Evolutionary conservation across 2,888 invertebrate species (phyloP), one percentile per base, ranked within the genome.

Genomic region (Aporophyla lueneburgensis): DNA sequence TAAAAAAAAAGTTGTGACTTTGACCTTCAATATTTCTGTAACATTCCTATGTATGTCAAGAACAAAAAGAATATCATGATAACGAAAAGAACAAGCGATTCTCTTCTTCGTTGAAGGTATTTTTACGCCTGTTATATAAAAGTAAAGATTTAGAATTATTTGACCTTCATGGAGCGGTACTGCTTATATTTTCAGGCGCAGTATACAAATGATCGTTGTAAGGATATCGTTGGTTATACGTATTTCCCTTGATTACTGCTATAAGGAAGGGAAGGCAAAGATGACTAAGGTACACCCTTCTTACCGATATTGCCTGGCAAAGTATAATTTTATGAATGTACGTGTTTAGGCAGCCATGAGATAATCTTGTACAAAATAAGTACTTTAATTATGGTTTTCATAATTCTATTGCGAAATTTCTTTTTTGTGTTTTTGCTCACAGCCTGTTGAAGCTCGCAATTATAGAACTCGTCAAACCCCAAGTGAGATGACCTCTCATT

Each of bases 61-160:
- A 9, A 58, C 7, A 27, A 19, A 58, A 58, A 27, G 16, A 58
- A 58, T 3, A 54, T 1, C 16, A 58, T 27, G 27, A 27, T 58
- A 58, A 27, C 4, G 9, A 27, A 27, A 59, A 59, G 4, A 59
- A 59, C 19, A 33, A 33, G 33, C 10, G 33, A 21, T 21, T 33
- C 33, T 10, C 19, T 33, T 21, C 21, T 21, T 33, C 33, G 9
- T 27, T 27, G 19, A 58, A 16, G 27, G 27, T 27, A 27, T 58
- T 58, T 58, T 58, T 24, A 58, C 27, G 9, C 7, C 58, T 7
- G 58, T 58, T 58, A 87, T 54, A 9, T n/a, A 10, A 89, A 89
- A 91, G 91, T 91, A 58, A 89, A 86, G 87, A 87, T 90, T 91
- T 89, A 87, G 82, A 86, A 88, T 86, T 87, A 86, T 85, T 89